Percentiles rank a stretch among this genome's conserved stretches.
These are phyloP conservation scores for Gasterosteus aculeatus DNA, from an alignment of 2,113 vertebrate species.

Conservation along the genomic window DNA sequence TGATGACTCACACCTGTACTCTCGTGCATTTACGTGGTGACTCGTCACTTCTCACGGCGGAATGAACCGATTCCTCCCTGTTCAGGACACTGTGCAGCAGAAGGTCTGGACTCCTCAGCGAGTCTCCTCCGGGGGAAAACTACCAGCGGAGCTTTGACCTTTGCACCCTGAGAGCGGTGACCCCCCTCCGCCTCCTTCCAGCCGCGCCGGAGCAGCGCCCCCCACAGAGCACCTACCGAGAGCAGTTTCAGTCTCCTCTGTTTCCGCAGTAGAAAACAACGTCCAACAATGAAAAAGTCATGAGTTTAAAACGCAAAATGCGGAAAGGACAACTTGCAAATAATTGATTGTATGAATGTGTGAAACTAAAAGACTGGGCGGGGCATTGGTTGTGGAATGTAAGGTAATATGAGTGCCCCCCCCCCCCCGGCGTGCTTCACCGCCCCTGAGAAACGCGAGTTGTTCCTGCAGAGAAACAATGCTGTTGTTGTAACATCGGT, in stretches of 20 bases:
- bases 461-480: too few species aligned
- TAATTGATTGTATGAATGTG: too few species aligned
- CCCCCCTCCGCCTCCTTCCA: not conserved
- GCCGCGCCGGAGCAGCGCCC: not conserved
- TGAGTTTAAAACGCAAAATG: too few species aligned
- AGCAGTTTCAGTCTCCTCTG: conserved; percentile 45
- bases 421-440: too few species aligned
- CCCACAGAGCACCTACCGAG: conserved; percentile 53
- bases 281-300: too few species aligned
- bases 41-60: not conserved
- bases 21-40: not conserved
- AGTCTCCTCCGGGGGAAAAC: not conserved
- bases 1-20: not conserved
- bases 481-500: not conserved
- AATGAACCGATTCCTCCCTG: not conserved
- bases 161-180: conserved; percentile 37
- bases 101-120: not conserved
- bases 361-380: too few species aligned
- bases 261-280: not conserved
- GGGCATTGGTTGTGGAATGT: too few species aligned
- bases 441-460: not conserved
- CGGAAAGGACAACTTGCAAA: too few species aligned
- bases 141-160: conserved; percentile 63
- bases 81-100: not conserved
- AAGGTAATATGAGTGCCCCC: too few species aligned